phyloP scores from a whole-genome alignment of 2,113 vertebrate species.

The Psittacus erithacus region DNA sequence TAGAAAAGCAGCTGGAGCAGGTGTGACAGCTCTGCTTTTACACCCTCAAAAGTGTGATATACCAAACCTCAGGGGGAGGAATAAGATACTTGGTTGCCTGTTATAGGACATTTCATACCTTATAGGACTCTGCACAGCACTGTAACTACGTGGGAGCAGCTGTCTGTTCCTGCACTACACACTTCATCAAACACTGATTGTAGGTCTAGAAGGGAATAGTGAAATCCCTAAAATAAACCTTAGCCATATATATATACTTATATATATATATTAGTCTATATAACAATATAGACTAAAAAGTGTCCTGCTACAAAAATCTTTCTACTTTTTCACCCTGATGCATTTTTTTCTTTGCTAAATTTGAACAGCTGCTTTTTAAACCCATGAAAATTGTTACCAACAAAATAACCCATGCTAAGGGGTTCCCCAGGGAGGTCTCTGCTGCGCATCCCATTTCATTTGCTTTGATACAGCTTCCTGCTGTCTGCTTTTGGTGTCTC shows the following conservation, averaged over 20 bases:
- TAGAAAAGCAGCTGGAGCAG: neutral
- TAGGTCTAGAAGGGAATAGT: neutral
- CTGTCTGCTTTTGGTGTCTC: neutral
- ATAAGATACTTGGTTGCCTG: neutral
- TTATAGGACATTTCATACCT: rapidly evolving
- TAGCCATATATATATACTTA: neutral
- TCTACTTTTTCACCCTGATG: rapidly evolving
- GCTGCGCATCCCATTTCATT: rapidly evolving
- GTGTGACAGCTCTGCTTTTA: no score
- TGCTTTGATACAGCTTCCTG: neutral
- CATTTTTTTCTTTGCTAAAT: neutral
- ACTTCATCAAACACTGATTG: no score
- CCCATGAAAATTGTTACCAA: neutral
- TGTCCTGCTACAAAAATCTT: neutral
- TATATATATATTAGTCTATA: neutral
- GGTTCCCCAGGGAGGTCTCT: neutral
- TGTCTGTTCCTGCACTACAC: neutral
- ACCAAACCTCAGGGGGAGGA: neutral
- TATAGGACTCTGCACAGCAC: rapidly evolving
- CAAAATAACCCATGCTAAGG: neutral
- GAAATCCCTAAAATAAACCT: neutral
- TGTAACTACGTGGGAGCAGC: rapidly evolving
- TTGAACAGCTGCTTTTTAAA: neutral
- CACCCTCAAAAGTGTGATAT: no score
- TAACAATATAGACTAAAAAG: neutral